Percentiles rank a stretch among this genome's conserved stretches.
Conservation (phyloP, 92 coral and sea anemone genomes). For the Metridium senile region DNA sequence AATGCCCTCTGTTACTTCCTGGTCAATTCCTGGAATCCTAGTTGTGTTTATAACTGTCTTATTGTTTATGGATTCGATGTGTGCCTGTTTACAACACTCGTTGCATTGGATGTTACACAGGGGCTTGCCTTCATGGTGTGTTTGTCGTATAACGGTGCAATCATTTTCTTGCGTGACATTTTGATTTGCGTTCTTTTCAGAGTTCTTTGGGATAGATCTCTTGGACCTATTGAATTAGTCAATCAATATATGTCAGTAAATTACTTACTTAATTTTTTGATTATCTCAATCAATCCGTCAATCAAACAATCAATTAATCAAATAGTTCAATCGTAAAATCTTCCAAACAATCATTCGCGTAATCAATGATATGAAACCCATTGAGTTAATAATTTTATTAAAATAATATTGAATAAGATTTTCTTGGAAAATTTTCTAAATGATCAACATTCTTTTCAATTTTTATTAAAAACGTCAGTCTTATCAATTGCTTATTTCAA, state of each 20-base stretch:
- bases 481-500: no score
- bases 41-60: not conserved
- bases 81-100: not conserved
- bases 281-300: not conserved
- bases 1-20: not conserved
- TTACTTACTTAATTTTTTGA: no score
- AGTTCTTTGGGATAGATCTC: not conserved
- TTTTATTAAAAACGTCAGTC: no score
- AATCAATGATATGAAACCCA: no score
- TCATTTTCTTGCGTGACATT: not conserved
- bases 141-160: not conserved
- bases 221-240: not conserved
- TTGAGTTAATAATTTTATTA: no score
- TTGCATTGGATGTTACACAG: constrained; percentile 2
- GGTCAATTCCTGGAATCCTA: not conserved
- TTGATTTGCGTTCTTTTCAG: not conserved
- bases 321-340: not conserved
- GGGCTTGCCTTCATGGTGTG: not conserved
- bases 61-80: not conserved
- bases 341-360: no score
- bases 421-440: no score
- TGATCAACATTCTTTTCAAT: no score
- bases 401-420: no score
- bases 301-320: not conserved
- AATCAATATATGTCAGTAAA: no score